Percentiles rank a stretch among this genome's conserved stretches.
phyloP scores from a whole-genome alignment of 2,888 invertebrate species.

The Apodemia hepburni region DNA sequence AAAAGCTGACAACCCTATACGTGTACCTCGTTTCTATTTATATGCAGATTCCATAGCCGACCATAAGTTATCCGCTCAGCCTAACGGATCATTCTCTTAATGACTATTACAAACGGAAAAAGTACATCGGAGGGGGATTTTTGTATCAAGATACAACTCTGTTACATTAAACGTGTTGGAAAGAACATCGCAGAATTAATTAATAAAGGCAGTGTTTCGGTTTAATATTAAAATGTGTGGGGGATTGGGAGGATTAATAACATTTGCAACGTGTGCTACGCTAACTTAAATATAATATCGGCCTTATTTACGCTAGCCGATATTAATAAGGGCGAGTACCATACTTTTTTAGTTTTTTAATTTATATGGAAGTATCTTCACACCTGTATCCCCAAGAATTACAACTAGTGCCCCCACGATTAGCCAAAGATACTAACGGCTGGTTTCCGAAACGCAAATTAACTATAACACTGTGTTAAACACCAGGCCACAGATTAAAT shows the following conservation, averaged over 20 bases:
- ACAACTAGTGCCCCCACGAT: too few relatives aligned
- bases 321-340: too few relatives aligned
- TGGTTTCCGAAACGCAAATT: too few relatives aligned
- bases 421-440: too few relatives aligned
- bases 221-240: conserved; percentile 60
- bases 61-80: conserved; percentile 74
- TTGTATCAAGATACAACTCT: conserved; percentile 51
- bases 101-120: conserved; percentile 66
- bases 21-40: conserved; percentile 68
- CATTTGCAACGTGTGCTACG: conserved; percentile 27
- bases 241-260: conserved; percentile 54
- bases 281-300: too few relatives aligned
- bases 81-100: conserved; percentile 72
- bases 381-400: too few relatives aligned
- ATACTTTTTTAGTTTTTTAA: too few relatives aligned
- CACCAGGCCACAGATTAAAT: too few relatives aligned
- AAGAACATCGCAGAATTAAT: conserved; percentile 68
- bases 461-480: too few relatives aligned
- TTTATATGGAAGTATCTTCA: too few relatives aligned
- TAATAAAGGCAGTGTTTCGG: conserved; percentile 65
- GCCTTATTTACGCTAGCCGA: too few relatives aligned
- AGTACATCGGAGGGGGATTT: conserved; percentile 52
- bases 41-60: conserved; percentile 75
- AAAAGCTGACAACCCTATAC: conserved; percentile 36
- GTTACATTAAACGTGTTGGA: conserved; percentile 48